Percentiles rank a stretch among this genome's conserved stretches.
phyloP scores from a whole-genome alignment of 30 jellyfish, hydroid and myxozoan genomes.

The Aurelia aurita complex sp. Pacific region DNA sequence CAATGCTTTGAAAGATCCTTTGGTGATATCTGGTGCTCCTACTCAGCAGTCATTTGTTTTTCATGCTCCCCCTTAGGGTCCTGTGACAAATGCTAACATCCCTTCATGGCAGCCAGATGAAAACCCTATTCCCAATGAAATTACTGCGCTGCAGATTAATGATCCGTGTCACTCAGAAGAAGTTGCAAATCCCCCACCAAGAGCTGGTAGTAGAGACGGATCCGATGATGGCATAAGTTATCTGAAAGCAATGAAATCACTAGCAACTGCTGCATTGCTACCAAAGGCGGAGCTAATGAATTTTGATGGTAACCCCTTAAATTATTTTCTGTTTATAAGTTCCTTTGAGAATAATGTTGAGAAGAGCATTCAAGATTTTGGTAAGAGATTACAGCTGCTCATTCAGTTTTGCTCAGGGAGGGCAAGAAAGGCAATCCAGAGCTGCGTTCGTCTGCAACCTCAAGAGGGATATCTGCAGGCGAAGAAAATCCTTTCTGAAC shows the following conservation, averaged over 20 bases:
- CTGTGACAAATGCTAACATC: neutral
- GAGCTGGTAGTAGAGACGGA: no score
- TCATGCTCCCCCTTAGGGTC: neutral
- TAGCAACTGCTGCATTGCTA: no score
- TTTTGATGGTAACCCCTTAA: no score
- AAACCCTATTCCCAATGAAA: neutral
- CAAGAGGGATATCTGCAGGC: constrained; percentile 17
- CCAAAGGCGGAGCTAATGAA: no score
- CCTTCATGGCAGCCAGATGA: neutral
- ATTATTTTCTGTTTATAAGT: no score
- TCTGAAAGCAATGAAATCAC: neutral
- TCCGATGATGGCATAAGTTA: neutral
- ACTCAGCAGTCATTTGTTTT: neutral
- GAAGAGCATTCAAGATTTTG: neutral
- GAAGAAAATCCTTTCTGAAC: constrained; percentile 15
- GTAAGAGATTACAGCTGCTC: constrained; percentile 26
- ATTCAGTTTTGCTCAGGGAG: constrained; percentile 6
- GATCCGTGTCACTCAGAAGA: no score
- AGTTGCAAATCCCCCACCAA: no score
- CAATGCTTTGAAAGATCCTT: no score
- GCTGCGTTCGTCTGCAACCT: constrained; percentile 10
- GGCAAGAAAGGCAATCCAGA: constrained; percentile 21
- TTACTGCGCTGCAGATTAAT: no score
- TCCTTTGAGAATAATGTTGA: no score
- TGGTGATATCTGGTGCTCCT: no score